A percentile compares a stretch with the other conserved stretches of the same genome.
These are phyloP conservation scores for Zalophus californianus DNA, from an alignment of 2,797 vertebrate species.

Conservation along the genomic window DNA sequence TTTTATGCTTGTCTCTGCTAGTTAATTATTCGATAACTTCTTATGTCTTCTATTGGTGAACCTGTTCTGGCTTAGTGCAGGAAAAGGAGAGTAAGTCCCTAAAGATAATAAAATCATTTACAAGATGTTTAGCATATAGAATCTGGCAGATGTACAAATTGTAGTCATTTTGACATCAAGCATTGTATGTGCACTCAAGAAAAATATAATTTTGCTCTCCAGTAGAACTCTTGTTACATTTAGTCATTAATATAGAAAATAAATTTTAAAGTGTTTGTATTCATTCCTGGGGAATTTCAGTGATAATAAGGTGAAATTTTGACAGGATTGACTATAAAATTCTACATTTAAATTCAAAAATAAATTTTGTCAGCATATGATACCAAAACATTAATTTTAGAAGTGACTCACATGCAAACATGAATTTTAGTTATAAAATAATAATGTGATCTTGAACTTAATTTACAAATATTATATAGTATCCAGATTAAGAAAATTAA, in stretches of 20 bases:
- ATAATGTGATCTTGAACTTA: not conserved
- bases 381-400: conserved; percentile 8
- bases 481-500: not conserved
- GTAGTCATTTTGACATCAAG: not conserved
- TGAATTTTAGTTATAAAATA: not conserved
- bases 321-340: not conserved
- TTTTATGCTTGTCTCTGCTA: not conserved
- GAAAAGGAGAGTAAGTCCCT: not conserved
- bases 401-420: not conserved
- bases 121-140: conserved; percentile 14
- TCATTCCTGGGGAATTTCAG: conserved; percentile 17
- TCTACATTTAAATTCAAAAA: not conserved
- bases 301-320: not conserved
- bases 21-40: conserved; percentile 19
- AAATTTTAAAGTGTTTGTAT: not conserved
- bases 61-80: not conserved
- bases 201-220: not conserved
- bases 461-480: not conserved
- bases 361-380: not conserved
- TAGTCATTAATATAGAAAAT: conserved; percentile 3
- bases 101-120: conserved; percentile 38
- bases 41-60: not conserved
- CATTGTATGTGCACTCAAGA: not conserved
- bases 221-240: not conserved
- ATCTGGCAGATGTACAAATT: not conserved